A percentile compares a stretch with the other conserved stretches of the same genome.
Conservation (phyloP, 2,888 invertebrate species). For the Epicampocera succincta region DNA sequence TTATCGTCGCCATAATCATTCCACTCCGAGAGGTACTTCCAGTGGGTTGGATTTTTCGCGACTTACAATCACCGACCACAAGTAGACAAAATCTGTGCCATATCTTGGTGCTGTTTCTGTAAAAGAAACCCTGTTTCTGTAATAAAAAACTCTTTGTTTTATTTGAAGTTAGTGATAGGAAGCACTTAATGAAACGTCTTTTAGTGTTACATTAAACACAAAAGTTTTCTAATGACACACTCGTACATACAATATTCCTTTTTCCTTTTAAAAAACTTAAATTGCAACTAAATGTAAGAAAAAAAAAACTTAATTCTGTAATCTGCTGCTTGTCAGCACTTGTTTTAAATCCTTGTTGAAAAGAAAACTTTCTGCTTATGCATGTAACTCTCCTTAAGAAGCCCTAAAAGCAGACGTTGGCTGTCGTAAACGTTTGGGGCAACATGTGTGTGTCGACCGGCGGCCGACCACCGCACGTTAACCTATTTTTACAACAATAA, state of each 20-base stretch:
- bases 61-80: too few relatives aligned
- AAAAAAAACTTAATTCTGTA: neutral
- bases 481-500: conserved; percentile 36
- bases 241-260: neutral
- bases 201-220: too few relatives aligned
- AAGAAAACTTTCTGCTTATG: conserved; percentile 14
- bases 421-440: conserved; percentile 24
- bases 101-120: too few relatives aligned
- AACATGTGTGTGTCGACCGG: conserved; percentile 49
- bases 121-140: too few relatives aligned
- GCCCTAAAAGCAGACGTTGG: conserved; percentile 43
- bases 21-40: too few relatives aligned
- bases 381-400: conserved; percentile 23
- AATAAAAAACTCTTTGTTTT: too few relatives aligned
- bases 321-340: neutral
- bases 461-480: conserved; percentile 9
- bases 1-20: too few relatives aligned
- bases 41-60: too few relatives aligned
- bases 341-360: neutral
- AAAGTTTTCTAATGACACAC: too few relatives aligned
- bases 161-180: too few relatives aligned
- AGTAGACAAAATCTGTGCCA: too few relatives aligned
- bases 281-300: neutral
- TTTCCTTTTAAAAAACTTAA: neutral
- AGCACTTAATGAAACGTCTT: too few relatives aligned